phyloP scores from a whole-genome alignment of 2,888 invertebrate species.

The Malthinus flaveolus region DNA sequence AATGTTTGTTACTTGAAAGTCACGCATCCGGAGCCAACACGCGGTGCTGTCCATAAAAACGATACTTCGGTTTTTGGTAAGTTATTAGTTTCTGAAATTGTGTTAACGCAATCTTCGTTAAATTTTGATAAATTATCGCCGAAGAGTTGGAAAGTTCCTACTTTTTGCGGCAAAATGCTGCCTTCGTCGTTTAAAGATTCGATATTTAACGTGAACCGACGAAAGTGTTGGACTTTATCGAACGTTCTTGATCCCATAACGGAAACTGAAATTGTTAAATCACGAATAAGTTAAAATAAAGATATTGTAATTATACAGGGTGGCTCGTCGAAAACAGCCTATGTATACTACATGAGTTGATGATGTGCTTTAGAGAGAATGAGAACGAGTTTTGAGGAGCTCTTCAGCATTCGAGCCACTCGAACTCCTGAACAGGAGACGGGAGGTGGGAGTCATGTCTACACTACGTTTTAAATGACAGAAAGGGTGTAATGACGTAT shows the following conservation, averaged over 20 bases:
- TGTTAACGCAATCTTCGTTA: slow-evolving; percentile 82
- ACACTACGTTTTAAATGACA: no score
- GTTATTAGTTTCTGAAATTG: slow-evolving; percentile 79
- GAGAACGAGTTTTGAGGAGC: no score
- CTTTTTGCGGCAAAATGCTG: slow-evolving; percentile 58
- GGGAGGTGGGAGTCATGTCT: no score
- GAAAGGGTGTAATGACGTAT: no score
- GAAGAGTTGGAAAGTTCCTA: slow-evolving; percentile 73
- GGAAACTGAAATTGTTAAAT: slow-evolving; percentile 64
- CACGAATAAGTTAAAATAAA: no score
- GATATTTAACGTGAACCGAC: slow-evolving; percentile 75
- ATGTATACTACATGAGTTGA: not conserved
- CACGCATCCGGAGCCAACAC: slow-evolving; percentile 82
- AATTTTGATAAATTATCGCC: slow-evolving; percentile 68
- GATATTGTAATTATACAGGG: no score
- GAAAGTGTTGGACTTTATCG: slow-evolving; percentile 73
- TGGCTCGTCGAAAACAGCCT: slow-evolving; percentile 19
- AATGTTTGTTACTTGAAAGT: slow-evolving; percentile 72
- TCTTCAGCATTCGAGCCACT: no score
- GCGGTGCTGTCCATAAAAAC: slow-evolving; percentile 90
- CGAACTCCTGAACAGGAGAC: no score
- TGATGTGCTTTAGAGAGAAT: no score
- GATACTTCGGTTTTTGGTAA: slow-evolving; percentile 81
- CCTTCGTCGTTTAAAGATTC: slow-evolving; percentile 62
- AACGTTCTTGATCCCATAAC: slow-evolving; percentile 69